Percentiles rank a stretch among this genome's conserved stretches.
These are phyloP conservation scores for Arvicola amphibius DNA, from an alignment of 2,797 vertebrate species.

Conservation along the genomic window DNA sequence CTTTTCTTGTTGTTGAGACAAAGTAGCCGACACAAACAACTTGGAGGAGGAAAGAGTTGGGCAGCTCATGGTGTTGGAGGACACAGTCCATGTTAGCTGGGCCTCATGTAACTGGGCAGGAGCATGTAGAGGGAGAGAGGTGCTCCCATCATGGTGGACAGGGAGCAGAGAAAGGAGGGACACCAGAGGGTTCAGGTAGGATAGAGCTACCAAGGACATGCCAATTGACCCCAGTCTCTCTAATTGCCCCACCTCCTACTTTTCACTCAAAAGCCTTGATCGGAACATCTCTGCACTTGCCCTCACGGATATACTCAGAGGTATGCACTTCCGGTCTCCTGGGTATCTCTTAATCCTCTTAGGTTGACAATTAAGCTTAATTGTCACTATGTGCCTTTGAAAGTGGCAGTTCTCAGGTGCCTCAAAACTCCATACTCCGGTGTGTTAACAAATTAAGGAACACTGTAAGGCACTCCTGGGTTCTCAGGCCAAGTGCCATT, in stretches of 20 bases:
- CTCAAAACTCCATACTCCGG: not conserved
- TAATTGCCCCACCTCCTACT: not conserved
- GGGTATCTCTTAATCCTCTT: not conserved
- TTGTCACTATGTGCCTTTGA: not conserved
- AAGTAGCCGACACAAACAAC: not conserved
- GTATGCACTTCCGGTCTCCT: not conserved
- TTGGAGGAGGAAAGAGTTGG: not conserved
- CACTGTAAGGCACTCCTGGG: not conserved
- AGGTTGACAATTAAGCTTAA: not conserved
- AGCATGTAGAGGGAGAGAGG: not conserved
- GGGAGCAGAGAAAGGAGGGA: not conserved
- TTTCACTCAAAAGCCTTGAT: not conserved
- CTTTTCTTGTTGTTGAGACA: not conserved
- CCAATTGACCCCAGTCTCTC: too few species aligned
- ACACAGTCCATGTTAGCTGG: too few species aligned
- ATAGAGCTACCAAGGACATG: not conserved
- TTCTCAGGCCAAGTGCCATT: not conserved
- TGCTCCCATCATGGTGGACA: not conserved
- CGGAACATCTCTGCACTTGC: not conserved
- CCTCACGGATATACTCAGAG: not conserved
- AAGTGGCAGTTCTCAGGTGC: not conserved
- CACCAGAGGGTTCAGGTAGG: not conserved
- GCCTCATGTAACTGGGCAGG: not conserved
- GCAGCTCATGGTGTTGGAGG: not conserved
- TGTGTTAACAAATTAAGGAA: not conserved